These are phyloP conservation scores for Drosophila siamana DNA, from an alignment of 2,888 invertebrate species.

Conservation along the genomic window DNA sequence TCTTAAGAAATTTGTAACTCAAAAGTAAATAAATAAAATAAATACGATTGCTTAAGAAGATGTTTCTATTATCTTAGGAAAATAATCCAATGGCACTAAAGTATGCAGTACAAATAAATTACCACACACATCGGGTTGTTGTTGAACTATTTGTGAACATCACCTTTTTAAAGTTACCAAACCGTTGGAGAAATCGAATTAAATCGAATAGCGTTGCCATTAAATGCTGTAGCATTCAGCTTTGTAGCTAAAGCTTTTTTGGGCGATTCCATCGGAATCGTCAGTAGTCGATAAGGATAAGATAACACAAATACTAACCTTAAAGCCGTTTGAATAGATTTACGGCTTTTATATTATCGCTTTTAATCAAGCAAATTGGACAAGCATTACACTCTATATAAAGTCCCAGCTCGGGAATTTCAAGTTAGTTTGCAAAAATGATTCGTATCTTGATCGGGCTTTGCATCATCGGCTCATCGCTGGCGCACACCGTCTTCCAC, in stretches of 20 bases:
- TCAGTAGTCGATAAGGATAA: constrained; percentile 30
- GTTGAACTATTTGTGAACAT: not conserved
- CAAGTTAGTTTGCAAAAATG: constrained; percentile 61
- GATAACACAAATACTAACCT: constrained; percentile 31
- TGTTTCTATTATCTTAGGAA: too few relatives aligned
- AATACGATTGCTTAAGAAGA: too few relatives aligned
- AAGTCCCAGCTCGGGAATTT: not conserved
- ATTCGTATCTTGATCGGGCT: constrained; percentile 58
- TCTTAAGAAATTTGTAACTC: too few relatives aligned
- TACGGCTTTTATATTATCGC: constrained; percentile 36
- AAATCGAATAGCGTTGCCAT: not conserved
- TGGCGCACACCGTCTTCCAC: constrained; percentile 42
- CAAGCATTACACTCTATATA: constrained; percentile 38
- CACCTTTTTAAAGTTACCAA: not conserved
- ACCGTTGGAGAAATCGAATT: constrained; percentile 3
- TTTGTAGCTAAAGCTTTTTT: not conserved
- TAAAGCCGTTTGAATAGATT: constrained; percentile 26
- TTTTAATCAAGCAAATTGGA: constrained; percentile 15
- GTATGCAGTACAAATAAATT: too few relatives aligned
- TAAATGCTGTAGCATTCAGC: not conserved
- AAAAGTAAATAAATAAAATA: too few relatives aligned
- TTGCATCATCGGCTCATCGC: constrained; percentile 36
- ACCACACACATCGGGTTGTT: too few relatives aligned
- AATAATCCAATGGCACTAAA: not conserved
- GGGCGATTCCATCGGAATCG: constrained; percentile 1